A percentile compares a stretch with the other conserved stretches of the same genome.
These are phyloP conservation scores for Chaenocephalus aceratus DNA, from an alignment of 2,113 vertebrate genomes.

Conservation along the genomic window DNA sequence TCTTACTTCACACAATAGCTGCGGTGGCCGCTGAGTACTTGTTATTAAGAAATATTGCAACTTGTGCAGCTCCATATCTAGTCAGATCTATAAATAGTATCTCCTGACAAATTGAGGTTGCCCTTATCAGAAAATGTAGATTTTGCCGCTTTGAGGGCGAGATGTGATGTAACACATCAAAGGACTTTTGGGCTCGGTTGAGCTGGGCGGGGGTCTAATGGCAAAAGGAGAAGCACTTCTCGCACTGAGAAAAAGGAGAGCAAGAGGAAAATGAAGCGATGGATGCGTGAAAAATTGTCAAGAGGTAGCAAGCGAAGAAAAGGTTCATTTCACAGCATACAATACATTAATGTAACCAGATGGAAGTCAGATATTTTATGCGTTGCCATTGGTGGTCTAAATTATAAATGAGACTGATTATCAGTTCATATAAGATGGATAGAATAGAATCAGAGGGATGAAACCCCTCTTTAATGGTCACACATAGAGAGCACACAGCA, in stretches of 20 bases:
- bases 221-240: conserved; percentile 56
- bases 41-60: conserved; percentile 74
- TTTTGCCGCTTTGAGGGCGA: conserved; percentile 76
- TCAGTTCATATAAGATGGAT: not conserved
- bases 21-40: conserved; percentile 66
- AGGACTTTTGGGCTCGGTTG: conserved; percentile 58
- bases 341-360: conserved; percentile 43
- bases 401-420: conserved; percentile 19
- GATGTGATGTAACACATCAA: conserved; percentile 77
- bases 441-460: too few relatives aligned
- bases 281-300: conserved; percentile 48
- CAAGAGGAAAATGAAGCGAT: conserved; percentile 52
- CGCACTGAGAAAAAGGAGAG: conserved; percentile 29
- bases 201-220: conserved; percentile 51
- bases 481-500: too few relatives aligned
- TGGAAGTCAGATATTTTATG: conserved; percentile 23
- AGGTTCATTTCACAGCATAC: conserved; percentile 38
- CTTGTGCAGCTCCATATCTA: conserved; percentile 65
- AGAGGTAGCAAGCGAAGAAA: conserved; percentile 14
- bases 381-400: not conserved
- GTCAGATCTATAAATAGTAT: conserved; percentile 82
- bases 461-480: too few relatives aligned
- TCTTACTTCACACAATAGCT: conserved; percentile 67
- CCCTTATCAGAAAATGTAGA: conserved; percentile 87
- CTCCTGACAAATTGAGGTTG: conserved; percentile 81